Evolutionary conservation across 1,140 invertebrate species (phyloP).

Genomic region (Hestina assimilis): DNA sequence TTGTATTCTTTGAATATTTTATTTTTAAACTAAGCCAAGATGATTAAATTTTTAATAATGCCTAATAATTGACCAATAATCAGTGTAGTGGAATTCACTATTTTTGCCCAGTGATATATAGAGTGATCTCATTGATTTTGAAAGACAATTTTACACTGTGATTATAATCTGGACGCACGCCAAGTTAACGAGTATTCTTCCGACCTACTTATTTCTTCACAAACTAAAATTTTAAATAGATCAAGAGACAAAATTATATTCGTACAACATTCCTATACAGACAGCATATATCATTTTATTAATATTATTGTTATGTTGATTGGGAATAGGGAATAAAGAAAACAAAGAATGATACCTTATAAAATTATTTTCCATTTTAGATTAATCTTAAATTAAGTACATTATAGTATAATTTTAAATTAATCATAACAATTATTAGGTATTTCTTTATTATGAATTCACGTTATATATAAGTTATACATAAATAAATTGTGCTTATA

Average conservation of each 20-base stretch:
- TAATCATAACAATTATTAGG: constrained; percentile 72
- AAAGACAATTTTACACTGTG: constrained; percentile 33
- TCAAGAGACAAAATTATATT: constrained; percentile 17
- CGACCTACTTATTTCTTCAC: constrained; percentile 38
- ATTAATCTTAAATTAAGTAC: constrained; percentile 73
- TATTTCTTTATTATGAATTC: constrained; percentile 71
- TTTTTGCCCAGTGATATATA: background rate
- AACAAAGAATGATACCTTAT: constrained; percentile 54
- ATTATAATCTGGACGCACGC: constrained; percentile 33
- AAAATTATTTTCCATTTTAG: constrained; percentile 73
- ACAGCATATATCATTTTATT: background rate
- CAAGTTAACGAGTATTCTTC: constrained; percentile 42
- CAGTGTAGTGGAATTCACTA: background rate
- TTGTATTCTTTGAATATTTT: too few species aligned
- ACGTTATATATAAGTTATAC: constrained; percentile 53
- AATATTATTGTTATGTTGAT: background rate
- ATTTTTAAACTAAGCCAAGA: too few species aligned
- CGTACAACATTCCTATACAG: constrained; percentile 7
- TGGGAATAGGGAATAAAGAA: constrained; percentile 28
- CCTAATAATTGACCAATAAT: too few species aligned
- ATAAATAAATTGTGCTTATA: constrained; percentile 74
- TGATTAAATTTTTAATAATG: too few species aligned
- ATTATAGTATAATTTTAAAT: constrained; percentile 68
- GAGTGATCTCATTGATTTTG: constrained; percentile 25
- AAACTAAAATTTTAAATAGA: constrained; percentile 38